phyloP scores from a whole-genome alignment of 2,797 vertebrate genomes.

The Poecile montanus region DNA sequence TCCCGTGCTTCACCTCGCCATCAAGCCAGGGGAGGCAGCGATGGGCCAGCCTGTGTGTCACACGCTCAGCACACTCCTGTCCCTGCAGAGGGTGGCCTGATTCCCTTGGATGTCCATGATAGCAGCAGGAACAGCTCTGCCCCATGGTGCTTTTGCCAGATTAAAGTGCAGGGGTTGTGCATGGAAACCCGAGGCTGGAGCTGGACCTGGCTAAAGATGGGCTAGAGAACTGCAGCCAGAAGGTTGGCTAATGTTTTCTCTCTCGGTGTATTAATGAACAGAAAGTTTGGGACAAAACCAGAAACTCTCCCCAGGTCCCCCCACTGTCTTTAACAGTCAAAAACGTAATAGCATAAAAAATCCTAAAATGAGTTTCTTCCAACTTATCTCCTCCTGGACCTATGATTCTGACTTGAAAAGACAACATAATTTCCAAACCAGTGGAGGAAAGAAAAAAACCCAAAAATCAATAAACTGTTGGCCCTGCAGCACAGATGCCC shows the following conservation, averaged over 20 bases:
- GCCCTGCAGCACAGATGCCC: background rate
- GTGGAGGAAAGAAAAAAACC: background rate
- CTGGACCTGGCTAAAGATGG: background rate
- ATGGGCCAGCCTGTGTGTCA: background rate
- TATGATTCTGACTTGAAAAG: conserved; percentile 2
- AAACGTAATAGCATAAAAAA: background rate
- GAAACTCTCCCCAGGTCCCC: background rate
- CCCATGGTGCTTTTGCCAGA: background rate
- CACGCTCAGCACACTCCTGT: background rate
- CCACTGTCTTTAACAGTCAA: background rate
- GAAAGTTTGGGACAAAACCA: background rate
- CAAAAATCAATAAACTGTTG: background rate
- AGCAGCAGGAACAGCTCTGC: background rate
- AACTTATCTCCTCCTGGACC: background rate
- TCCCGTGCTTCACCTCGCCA: background rate
- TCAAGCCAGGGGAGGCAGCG: background rate
- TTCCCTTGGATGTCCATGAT: rapidly evolving
- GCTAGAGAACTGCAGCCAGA: background rate
- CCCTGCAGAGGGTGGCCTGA: background rate
- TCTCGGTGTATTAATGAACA: background rate
- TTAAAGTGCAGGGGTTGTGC: background rate
- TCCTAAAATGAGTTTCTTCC: background rate
- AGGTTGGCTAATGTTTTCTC: background rate
- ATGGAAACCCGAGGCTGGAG: background rate
- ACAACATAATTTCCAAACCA: conserved; percentile 18